Percentiles rank a stretch among this genome's conserved stretches.
phyloP scores from a whole-genome alignment of 2,888 invertebrate species.

The Xiphydria camelus region DNA sequence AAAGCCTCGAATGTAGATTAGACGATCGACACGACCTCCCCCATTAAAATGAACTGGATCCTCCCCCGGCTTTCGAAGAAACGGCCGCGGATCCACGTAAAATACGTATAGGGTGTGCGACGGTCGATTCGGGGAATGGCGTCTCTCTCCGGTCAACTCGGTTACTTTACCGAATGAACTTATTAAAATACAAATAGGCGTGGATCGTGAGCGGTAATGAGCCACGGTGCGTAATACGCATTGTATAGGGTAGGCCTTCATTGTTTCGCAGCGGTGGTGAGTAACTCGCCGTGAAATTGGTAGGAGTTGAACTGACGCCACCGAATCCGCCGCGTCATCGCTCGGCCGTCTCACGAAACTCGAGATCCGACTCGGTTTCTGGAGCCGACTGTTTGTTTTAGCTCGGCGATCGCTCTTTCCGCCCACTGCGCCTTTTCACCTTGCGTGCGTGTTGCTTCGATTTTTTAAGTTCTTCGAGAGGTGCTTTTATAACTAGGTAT shows the following conservation, averaged over 20 bases:
- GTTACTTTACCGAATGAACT: slow-evolving; percentile 27
- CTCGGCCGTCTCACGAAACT: slow-evolving; percentile 29
- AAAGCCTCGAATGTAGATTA: too few relatives aligned
- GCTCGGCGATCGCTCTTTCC: slow-evolving; percentile 11
- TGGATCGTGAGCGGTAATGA: slow-evolving; percentile 29
- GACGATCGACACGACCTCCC: too few relatives aligned
- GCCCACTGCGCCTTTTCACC: not conserved
- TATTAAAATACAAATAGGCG: slow-evolving; percentile 36
- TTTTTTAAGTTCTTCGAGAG: too few relatives aligned
- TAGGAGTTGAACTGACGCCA: slow-evolving; percentile 50
- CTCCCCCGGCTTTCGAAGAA: not conserved
- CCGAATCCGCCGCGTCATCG: slow-evolving; percentile 46
- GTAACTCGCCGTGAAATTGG: slow-evolving; percentile 56
- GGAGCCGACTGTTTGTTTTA: slow-evolving; percentile 17
- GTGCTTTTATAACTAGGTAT: too few relatives aligned
- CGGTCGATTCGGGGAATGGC: too few relatives aligned
- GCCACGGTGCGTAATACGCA: slow-evolving; percentile 40
- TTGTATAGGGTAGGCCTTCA: slow-evolving; percentile 41
- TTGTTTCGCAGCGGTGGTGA: slow-evolving; percentile 51
- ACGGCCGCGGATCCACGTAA: not conserved
- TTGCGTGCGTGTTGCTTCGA: slow-evolving; percentile 1
- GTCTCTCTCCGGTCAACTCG: too few relatives aligned
- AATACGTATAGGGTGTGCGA: not conserved
- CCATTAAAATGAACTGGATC: too few relatives aligned
- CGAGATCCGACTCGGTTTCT: slow-evolving; percentile 1